Conservation (phyloP, 1,140 invertebrate species). For the Heliothis subflexa region DNA sequence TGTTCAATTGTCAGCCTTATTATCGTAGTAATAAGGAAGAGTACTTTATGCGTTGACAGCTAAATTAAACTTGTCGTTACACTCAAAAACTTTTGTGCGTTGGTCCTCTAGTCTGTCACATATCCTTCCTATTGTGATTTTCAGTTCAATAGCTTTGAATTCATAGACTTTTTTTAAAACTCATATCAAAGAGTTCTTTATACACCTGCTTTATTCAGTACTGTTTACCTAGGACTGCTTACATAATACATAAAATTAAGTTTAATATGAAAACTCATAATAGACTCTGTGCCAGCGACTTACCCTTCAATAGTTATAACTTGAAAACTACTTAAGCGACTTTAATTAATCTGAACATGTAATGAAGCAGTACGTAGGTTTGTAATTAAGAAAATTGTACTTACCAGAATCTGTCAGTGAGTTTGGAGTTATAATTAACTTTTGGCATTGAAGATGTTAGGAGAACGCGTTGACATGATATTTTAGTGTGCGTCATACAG, state of each 20-base stretch:
- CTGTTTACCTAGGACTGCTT: conserved; percentile 46
- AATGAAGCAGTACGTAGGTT: conserved; percentile 41
- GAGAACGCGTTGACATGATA: neutral
- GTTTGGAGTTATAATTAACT: conserved; percentile 41
- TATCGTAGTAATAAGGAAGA: conserved; percentile 20
- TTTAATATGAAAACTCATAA: conserved; percentile 33
- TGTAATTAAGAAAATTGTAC: conserved; percentile 46
- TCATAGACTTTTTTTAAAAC: conserved; percentile 71
- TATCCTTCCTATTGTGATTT: conserved; percentile 82
- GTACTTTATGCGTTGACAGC: conserved; percentile 24
- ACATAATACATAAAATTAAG: conserved; percentile 20
- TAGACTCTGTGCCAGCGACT: conserved; percentile 27
- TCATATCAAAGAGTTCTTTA: conserved; percentile 70
- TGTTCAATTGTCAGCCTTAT: conserved; percentile 59
- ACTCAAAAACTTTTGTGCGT: conserved; percentile 77
- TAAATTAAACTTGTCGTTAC: conserved; percentile 56
- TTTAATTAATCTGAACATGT: conserved; percentile 49
- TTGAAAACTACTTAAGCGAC: conserved; percentile 42
- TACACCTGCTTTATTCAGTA: conserved; percentile 72
- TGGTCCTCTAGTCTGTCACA: conserved; percentile 83
- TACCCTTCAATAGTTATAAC: conserved; percentile 29
- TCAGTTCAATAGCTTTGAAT: conserved; percentile 70
- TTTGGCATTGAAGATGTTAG: conserved; percentile 9
- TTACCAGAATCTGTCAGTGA: conserved; percentile 32
- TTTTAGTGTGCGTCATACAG: neutral